Evolutionary conservation across 2,888 invertebrate species (phyloP), one percentile per base, ranked within the genome.

Genomic region (Lasioglossum vierecki): DNA sequence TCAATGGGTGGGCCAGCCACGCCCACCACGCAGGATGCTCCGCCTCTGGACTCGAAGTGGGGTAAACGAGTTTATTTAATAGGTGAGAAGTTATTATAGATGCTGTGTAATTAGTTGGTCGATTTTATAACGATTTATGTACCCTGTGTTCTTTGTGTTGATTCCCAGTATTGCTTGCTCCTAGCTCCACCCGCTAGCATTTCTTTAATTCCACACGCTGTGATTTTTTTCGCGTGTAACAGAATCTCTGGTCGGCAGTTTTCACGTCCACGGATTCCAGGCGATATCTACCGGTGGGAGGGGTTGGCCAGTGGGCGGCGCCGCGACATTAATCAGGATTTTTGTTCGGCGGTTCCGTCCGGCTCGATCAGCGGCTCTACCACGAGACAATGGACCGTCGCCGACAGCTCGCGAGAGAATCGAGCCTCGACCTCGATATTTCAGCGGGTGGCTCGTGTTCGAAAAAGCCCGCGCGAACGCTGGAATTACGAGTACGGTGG

Each of bases 341-440:
- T 76, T 83, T 66, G 83, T 66, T 72, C 73, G 73, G 15, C 44
- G 53, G 35, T 68, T 79, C 57, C 57, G 41, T 60, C 68, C 15
- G 53, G 79, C 80, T 74, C 11, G 68, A 82, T 82, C 82, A 39
- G 80, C 81, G 75, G 4, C 57, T 57, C 26, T 44, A 15, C n/a
- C 11, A 6, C 15, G 74, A 44, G 68, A 80, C 80, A 80, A 80
- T 80, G 76, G 44, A 22, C 57, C 44, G 70, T 41, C 68, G 39
- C 68, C 53, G 68, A 70, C 39, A 39, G 35, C 79, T 26, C 70
- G 70, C 76, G 30, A 30, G 41, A 71, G 76, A 60, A 76, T 53
- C 53, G 66, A 53, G 57, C 70, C 73, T n/a, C 70, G 77, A 60
- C 75, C 79, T 22, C 80, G 75, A 83, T 83, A 73, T 44, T 60